Conservation (phyloP, 2,113 vertebrate species). For the Neolamprologus devosi region DNA sequence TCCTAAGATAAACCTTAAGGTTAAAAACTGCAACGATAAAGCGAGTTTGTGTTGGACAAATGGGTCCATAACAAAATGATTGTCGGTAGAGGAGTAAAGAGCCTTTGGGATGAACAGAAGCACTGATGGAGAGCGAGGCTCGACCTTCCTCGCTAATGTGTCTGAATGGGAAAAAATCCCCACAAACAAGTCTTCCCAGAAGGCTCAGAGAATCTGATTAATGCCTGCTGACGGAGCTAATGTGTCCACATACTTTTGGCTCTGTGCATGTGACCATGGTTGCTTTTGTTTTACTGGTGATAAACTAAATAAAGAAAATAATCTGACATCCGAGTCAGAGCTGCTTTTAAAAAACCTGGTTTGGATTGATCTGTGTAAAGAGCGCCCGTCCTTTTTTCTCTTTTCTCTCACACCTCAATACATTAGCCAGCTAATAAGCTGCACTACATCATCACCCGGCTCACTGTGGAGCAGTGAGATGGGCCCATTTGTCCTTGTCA, state of each 20-base stretch:
- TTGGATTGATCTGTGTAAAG: slow-evolving; percentile 29
- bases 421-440: slow-evolving; percentile 48
- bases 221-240: accelerated
- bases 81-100: background rate
- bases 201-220: background rate
- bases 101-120: background rate
- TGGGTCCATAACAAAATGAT: background rate
- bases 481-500: slow-evolving; percentile 49
- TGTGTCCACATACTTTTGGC: background rate
- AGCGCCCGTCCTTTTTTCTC: background rate
- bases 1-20: background rate
- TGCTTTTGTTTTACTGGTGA: background rate
- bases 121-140: background rate
- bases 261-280: accelerated
- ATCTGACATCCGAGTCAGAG: background rate
- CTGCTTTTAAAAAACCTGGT: background rate
- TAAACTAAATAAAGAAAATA: background rate
- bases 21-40: background rate
- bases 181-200: background rate
- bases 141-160: background rate
- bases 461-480: slow-evolving; percentile 12
- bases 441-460: slow-evolving; percentile 31
- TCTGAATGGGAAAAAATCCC: background rate
- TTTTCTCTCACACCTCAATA: slow-evolving; percentile 15
- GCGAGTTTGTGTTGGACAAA: background rate